Evolutionary conservation across 2,797 vertebrate species (phyloP), one percentile per base, ranked within the genome.

Genomic region (Lepus oiostolus): DNA sequence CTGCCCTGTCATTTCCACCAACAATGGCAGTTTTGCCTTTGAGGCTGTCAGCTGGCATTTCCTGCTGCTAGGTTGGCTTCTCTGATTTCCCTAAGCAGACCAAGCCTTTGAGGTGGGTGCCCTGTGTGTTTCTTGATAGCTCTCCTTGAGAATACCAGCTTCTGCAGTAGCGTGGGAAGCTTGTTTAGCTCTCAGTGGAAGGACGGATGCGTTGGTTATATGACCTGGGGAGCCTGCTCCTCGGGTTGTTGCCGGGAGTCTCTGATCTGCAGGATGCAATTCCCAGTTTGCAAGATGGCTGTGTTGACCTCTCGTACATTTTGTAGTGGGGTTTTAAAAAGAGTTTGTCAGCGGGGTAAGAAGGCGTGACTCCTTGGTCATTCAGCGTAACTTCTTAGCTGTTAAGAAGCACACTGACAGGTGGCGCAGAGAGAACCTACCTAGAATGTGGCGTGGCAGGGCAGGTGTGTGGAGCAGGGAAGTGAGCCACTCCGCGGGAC

Each of bases 151-250:
- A 10, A 22, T 14, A 26, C 13, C 22, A 16, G 42, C n/a, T 60
- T 17, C 72, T 30, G 10, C 70, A n/a, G 0, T 4, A 7, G 1
- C 6, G 35, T 4, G 4, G 8, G 35, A 16, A 75, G 14, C 42
- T 38, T 19, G 1, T 22, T 19, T 47, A 14, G 16, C 5, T n/a
- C 24, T 28, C 19, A 1, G 16, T 60, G 28, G 71, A 4, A 30
- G 32, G 28, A 17, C 28, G 42, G 19, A 47, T 30, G 13, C 30
- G 12, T 12, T 4, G 14, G 9, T 4, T 13, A 5, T 10, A 19
- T 30, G 19, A 30, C 16, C 32, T 0, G 0, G 5, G 30, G 16
- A 42, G 10, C 3, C 28, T 3, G 8, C 28, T 47, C 12, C 22
- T 65, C 12, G 42, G 9, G 35, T 68, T 4, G 1, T 9, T 22